Evolutionary conservation across 2,797 vertebrate genomes (phyloP), one percentile per base, ranked within the genome.

Genomic region (Prunella strophiata): DNA sequence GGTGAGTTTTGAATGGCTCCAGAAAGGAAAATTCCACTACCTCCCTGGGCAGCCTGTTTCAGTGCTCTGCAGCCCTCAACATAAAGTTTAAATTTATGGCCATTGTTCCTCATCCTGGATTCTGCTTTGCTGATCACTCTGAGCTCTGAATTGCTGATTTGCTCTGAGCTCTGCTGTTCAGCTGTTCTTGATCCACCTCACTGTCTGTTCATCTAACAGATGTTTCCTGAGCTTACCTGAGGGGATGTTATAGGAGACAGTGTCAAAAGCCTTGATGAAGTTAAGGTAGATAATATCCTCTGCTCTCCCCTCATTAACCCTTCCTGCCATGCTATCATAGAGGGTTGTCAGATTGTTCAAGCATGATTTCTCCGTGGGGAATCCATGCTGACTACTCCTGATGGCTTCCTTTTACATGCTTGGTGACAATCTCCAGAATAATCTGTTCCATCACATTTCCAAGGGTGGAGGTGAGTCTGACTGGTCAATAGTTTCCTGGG

Each of bases 381-480:
- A 36, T 42, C 42, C 58, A 36, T 57, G 50, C 8, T 57, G 21
- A 36, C 50, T 42, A 13, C 15, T 55, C 25, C 36, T 54, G 42
- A 36, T 27, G 7, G 36, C 21, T 12, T 34, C 78, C 12, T 62
- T 48, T 78, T 32, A 48, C 6, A 7, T 36, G 2, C 14, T 34
- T 54, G 3, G 4, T 34, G 21, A 54, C 0, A 0, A 34, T 34
- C 8, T 70, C 34, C 30, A 70, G 55, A 47, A 54, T 40, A 11
- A 48, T 62, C 14, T 63, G 21, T 55, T 78, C 8, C 20, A 27
- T 68, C 40, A 55, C 10, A 2, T 71, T 63, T 63, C 17, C 15
- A 63, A 17, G 34, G 5, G 8, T 22, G 11, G 26, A 42, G 7
- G 12, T 54, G 34, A 42, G 34, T 47, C 42, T 42, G 30, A 55